phyloP scores from a whole-genome alignment of 2,797 vertebrate genomes.

The Sebastes minor region DNA sequence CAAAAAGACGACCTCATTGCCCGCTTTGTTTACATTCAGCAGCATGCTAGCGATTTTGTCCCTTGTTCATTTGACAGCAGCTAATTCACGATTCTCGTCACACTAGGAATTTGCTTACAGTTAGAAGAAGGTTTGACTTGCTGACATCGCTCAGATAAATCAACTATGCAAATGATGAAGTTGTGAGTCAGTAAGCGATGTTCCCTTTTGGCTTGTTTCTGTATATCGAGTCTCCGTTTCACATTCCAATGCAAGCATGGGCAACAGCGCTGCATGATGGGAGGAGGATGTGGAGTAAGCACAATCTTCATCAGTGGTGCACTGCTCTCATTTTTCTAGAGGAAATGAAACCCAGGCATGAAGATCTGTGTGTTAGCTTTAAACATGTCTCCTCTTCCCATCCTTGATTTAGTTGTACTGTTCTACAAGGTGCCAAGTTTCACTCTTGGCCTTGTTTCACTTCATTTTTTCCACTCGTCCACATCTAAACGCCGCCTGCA shows the following conservation, averaged over 20 bases:
- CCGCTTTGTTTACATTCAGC: not conserved
- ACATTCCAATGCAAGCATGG: constrained; percentile 48
- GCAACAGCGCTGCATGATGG: not conserved
- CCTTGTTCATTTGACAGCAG: not conserved
- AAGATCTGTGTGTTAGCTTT: not conserved
- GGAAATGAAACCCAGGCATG: not conserved
- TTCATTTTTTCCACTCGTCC: constrained; percentile 7
- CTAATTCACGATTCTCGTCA: not conserved
- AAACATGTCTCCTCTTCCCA: not conserved
- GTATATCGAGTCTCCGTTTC: constrained; percentile 19
- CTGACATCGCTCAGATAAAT: constrained; percentile 25
- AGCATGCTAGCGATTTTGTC: not conserved
- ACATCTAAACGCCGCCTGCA: constrained; percentile 7
- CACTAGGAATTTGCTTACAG: not conserved
- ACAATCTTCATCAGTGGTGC: not conserved
- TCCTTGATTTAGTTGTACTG: not conserved
- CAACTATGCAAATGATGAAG: not conserved
- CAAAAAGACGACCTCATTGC: not conserved
- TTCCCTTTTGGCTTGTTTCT: constrained; percentile 29
- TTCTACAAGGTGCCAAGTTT: not conserved
- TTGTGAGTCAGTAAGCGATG: constrained; percentile 12
- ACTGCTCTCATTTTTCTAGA: not conserved
- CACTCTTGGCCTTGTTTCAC: not conserved
- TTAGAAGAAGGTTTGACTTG: constrained; percentile 5
- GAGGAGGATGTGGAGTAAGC: constrained; percentile 14